These are phyloP conservation scores for Stenodema calcarata DNA, from an alignment of 2,888 invertebrate genomes.

Conservation along the genomic window DNA sequence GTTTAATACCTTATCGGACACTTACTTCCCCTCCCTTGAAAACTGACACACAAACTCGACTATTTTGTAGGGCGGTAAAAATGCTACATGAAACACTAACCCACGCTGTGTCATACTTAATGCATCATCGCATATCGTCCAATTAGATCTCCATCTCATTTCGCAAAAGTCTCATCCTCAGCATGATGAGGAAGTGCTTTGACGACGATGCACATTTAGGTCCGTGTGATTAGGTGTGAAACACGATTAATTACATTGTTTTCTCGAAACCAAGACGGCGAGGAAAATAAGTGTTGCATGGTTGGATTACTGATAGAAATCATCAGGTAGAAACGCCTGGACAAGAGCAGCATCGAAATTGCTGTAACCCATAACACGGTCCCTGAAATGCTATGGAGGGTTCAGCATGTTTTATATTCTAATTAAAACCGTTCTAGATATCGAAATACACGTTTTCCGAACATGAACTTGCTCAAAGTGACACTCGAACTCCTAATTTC, in stretches of 20 bases:
- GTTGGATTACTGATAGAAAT: neutral
- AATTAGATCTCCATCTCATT: neutral
- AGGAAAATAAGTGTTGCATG: neutral
- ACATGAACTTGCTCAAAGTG: too few relatives aligned
- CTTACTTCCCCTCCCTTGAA: neutral
- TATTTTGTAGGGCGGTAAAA: neutral
- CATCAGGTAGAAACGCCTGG: neutral
- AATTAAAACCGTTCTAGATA: too few relatives aligned
- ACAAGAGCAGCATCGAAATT: too few relatives aligned
- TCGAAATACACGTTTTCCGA: too few relatives aligned
- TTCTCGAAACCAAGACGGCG: neutral
- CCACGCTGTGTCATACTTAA: neutral
- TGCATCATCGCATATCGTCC: too few relatives aligned
- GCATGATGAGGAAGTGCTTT: neutral
- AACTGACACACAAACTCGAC: neutral
- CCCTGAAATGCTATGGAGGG: too few relatives aligned
- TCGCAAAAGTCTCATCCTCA: neutral
- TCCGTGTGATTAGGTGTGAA: neutral
- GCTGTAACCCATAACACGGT: too few relatives aligned
- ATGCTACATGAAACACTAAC: neutral
- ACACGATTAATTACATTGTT: neutral
- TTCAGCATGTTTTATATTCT: too few relatives aligned
- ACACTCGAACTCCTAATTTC: too few relatives aligned
- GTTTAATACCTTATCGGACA: neutral
- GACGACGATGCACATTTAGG: neutral